These are phyloP conservation scores for Phainopepla nitens DNA, from an alignment of 2,113 vertebrate species.

Conservation along the genomic window DNA sequence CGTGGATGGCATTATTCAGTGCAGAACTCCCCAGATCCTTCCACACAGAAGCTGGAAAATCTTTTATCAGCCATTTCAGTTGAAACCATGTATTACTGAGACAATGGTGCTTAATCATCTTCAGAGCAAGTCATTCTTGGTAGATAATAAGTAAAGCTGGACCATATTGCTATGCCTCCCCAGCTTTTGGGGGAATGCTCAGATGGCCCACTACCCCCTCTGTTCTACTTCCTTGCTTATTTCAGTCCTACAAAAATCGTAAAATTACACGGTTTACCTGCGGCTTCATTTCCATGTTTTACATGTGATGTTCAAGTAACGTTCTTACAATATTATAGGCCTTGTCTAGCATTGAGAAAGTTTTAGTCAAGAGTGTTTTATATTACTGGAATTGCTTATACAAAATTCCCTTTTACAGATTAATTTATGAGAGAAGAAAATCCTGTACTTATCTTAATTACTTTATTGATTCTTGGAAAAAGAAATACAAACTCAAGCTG, in stretches of 20 bases:
- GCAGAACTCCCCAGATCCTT: background rate
- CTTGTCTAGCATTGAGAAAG: background rate
- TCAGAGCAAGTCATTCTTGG: background rate
- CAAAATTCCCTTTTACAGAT: background rate
- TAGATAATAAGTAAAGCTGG: background rate
- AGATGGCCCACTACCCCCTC: background rate
- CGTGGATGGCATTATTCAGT: background rate
- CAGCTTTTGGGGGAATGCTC: fast-evolving
- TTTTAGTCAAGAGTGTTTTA: background rate
- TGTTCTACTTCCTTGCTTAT: background rate
- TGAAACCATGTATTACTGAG: background rate
- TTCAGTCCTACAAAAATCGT: background rate
- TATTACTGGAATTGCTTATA: background rate
- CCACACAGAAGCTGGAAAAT: background rate
- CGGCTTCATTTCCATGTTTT: background rate
- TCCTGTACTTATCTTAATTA: background rate
- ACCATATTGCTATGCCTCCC: background rate
- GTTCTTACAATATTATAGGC: background rate
- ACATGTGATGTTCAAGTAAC: fast-evolving
- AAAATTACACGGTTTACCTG: background rate
- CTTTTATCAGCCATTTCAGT: background rate
- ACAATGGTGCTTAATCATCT: background rate
- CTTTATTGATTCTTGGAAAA: background rate
- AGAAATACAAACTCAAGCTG: background rate
- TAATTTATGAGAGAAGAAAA: background rate